phyloP scores from a whole-genome alignment of 2,888 invertebrate species.

The Teleiodes luculella region DNA sequence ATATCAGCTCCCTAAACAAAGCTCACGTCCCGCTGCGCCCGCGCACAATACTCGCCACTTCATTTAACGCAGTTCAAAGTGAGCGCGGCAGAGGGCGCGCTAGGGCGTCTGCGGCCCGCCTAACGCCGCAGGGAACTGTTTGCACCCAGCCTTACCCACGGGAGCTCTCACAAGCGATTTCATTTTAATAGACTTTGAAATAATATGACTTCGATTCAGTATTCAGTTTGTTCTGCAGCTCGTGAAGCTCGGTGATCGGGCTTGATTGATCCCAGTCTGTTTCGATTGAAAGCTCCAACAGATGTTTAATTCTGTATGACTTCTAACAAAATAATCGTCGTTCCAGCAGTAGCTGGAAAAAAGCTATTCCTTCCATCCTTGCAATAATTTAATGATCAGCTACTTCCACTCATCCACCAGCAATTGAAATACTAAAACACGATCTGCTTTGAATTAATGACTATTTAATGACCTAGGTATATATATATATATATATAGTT shows the following conservation, averaged over 20 bases:
- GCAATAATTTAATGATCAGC: no score
- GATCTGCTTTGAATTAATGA: no score
- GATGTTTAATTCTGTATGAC: background rate
- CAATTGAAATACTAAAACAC: no score
- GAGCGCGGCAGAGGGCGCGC: constrained; percentile 32
- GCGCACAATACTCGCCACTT: constrained; percentile 16
- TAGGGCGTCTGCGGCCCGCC: constrained; percentile 30
- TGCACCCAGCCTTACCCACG: constrained; percentile 19
- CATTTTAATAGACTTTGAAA: constrained; percentile 16
- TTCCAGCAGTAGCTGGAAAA: no score
- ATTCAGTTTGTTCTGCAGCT: background rate
- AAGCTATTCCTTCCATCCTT: no score
- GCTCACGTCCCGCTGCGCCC: constrained; percentile 14
- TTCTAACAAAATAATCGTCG: no score
- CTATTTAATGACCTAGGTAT: no score
- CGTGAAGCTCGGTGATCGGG: constrained; percentile 1
- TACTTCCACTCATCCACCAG: no score
- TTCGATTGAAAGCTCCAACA: background rate
- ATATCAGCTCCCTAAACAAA: constrained; percentile 13
- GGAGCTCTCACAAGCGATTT: constrained; percentile 20
- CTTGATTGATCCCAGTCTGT: constrained; percentile 1
- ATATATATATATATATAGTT: no score
- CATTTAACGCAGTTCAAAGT: constrained; percentile 3
- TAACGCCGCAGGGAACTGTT: constrained; percentile 21
- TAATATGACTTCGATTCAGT: constrained; percentile 2